These are phyloP conservation scores for Nannoperca obscura DNA, from an alignment of 2,797 vertebrate species.

Conservation along the genomic window DNA sequence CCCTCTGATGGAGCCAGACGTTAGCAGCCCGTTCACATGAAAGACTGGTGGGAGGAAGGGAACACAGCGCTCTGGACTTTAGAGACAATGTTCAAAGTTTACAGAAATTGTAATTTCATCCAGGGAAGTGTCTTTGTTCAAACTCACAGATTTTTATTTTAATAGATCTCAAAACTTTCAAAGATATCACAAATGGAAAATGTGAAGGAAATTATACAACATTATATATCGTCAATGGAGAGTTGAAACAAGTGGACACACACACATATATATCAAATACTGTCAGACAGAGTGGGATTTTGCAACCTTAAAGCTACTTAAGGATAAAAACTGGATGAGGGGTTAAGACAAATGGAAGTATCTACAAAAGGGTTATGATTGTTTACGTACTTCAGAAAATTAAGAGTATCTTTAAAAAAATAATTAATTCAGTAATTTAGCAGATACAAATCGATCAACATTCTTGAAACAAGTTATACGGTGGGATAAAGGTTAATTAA, in stretches of 20 bases:
- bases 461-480: background rate
- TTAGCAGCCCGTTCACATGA: slow-evolving; percentile 62
- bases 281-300: background rate
- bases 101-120: background rate
- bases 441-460: background rate
- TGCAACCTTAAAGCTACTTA: background rate
- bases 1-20: slow-evolving; percentile 51
- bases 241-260: background rate
- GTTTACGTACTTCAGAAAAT: background rate
- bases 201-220: background rate
- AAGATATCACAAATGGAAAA: background rate
- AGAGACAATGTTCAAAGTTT: slow-evolving; percentile 16
- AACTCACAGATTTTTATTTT: background rate
- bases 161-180: background rate
- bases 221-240: background rate
- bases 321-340: background rate
- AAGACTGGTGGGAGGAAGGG: slow-evolving; percentile 49
- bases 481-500: background rate
- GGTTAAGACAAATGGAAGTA: background rate
- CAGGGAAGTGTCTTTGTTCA: background rate
- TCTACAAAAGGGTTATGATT: background rate
- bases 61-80: background rate
- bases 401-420: background rate
- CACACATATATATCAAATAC: background rate
- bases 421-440: background rate